Evolutionary conservation across 2,797 vertebrate genomes (phyloP), one percentile per base, ranked within the genome.

Genomic region (Danio tinwini): DNA sequence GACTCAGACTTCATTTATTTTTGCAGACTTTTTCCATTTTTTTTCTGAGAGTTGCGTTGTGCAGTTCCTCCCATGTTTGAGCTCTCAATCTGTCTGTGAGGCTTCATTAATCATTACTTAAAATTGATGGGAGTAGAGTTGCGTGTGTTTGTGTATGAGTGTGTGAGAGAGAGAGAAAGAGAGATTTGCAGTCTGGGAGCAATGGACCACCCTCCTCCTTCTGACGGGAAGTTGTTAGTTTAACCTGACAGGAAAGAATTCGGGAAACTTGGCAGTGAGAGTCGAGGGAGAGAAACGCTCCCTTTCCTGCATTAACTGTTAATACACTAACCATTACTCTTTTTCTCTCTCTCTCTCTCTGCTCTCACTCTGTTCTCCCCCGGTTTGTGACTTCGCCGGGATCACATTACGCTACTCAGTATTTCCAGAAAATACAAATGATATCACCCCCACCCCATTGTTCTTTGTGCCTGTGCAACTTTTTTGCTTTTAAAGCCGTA

Each of bases 181-280:
- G 86, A 69, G 88, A 87, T 87, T 84, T 85, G 90, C 88, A 89
- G 89, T 88, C 88, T 87, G 89, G 88, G 88, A 89, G 81, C 86
- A 85, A 88, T 88, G 91, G 93, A 92, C 92, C 92, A 93, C 91
- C 88, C 93, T 94, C 85, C 90, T 93, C 92, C 91, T 92, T 88
- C 88, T 85, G 89, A 92, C 90, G 94, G 95, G 93, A 96, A 95
- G 95, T 95, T 94, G 95, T 96, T 96, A 94, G 94, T 96, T 96
- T 96, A 96, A 96, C 94, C 94, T 94, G 94, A 90, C 93, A 95
- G 94, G 92, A 95, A 96, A 95, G 93, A 94, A 95, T 95, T 94
- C 78, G 81, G 92, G 91, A 94, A 92, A 94, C 93, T 94, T 94
- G 94, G 93, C 93, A 93, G 90, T 82, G 84, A 81, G 67, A 68